phyloP scores from a whole-genome alignment of 2,888 invertebrate species.

The Plagiodera versicolora region DNA sequence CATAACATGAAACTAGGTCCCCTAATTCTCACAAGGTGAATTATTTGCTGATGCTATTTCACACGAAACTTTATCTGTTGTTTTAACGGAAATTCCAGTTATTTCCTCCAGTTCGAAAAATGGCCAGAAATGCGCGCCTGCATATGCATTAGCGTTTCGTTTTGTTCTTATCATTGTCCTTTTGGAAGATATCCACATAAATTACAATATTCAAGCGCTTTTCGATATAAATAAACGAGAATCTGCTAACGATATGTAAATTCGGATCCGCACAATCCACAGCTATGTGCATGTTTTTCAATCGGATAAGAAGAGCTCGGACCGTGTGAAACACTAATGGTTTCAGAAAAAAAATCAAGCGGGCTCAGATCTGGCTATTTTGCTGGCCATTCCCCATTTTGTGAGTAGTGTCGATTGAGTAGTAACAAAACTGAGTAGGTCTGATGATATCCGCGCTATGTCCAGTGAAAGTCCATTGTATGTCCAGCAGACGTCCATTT shows the following conservation, averaged over 20 bases:
- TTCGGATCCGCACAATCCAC: not conserved
- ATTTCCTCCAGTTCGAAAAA: not conserved
- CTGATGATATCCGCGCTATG: no score
- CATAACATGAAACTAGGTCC: no score
- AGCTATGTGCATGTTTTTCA: not conserved
- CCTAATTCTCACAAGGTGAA: no score
- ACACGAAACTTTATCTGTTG: not conserved
- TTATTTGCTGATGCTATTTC: no score
- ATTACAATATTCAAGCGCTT: not conserved
- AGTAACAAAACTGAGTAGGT: no score
- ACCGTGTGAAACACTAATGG: no score
- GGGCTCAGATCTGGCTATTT: no score
- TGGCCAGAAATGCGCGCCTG: not conserved
- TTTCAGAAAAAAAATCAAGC: no score
- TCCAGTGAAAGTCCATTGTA: no score
- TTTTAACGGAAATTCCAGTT: not conserved
- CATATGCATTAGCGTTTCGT: not conserved
- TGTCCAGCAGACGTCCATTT: no score
- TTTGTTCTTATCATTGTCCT: not conserved
- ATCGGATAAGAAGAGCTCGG: not conserved
- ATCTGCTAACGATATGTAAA: not conserved
- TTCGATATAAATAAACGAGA: not conserved
- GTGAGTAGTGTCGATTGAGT: no score
- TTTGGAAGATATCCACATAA: not conserved
- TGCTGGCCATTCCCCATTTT: no score